These are phyloP conservation scores for Leptinotarsa peninsularis DNA, from an alignment of 2,888 invertebrate genomes.

Conservation along the genomic window DNA sequence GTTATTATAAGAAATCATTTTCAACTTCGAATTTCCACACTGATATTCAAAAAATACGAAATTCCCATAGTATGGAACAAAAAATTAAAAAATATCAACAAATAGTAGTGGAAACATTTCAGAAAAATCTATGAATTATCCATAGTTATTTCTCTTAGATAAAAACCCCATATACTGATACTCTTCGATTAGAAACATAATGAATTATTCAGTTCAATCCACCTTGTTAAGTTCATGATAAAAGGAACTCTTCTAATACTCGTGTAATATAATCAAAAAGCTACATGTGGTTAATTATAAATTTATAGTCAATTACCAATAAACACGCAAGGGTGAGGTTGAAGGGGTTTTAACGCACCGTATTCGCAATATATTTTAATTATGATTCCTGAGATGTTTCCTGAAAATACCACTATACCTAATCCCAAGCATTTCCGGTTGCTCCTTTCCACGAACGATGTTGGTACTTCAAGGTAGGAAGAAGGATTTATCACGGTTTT, in stretches of 20 bases:
- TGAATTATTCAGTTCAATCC: background rate
- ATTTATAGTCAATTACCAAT: constrained; percentile 25
- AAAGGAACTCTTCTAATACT: background rate
- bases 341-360: background rate
- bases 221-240: background rate
- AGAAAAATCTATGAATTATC: no score
- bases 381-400: constrained; percentile 19
- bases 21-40: no score
- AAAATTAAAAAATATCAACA: no score
- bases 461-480: background rate
- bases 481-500: background rate
- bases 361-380: constrained; percentile 24
- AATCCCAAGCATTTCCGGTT: constrained; percentile 16
- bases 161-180: no score
- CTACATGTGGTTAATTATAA: constrained; percentile 17
- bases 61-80: no score
- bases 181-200: background rate
- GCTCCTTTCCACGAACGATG: background rate
- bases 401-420: constrained; percentile 11
- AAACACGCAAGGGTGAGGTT: constrained; percentile 21
- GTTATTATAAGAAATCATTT: no score
- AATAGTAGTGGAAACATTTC: no score
- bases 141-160: no score
- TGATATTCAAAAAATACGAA: no score
- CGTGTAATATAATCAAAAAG: constrained; percentile 2